phyloP scores from a whole-genome alignment of 2,113 vertebrate species.

The Ciconia boyciana region DNA sequence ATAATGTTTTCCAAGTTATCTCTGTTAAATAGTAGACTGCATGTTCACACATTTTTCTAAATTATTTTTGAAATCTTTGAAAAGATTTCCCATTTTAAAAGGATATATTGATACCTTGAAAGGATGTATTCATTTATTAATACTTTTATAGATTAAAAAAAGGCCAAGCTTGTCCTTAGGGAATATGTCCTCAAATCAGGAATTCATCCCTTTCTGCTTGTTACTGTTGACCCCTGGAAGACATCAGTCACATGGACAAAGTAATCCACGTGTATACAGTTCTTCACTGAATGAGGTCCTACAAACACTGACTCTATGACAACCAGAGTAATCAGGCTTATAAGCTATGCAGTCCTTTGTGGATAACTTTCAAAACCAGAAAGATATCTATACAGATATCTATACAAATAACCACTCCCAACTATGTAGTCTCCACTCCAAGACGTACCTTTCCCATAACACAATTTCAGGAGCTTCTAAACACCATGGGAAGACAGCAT shows the following conservation, averaged over 20 bases:
- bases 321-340: neutral
- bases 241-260: neutral
- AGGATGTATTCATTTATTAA: neutral
- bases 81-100: neutral
- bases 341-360: neutral
- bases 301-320: neutral
- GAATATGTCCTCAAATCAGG: neutral
- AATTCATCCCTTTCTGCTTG: neutral
- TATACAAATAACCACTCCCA: neutral
- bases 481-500: rapidly evolving
- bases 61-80: neutral
- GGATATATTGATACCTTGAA: neutral
- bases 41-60: neutral
- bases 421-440: rapidly evolving
- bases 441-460: neutral
- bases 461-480: neutral
- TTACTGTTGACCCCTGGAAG: neutral
- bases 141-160: neutral
- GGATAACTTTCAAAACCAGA: neutral
- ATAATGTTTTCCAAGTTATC: neutral
- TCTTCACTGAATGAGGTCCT: neutral
- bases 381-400: neutral
- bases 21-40: neutral
- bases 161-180: neutral
- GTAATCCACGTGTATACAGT: rapidly evolving